Evolutionary conservation across 2,888 invertebrate species (phyloP).

Genomic region (Spilosoma lubricipeda): DNA sequence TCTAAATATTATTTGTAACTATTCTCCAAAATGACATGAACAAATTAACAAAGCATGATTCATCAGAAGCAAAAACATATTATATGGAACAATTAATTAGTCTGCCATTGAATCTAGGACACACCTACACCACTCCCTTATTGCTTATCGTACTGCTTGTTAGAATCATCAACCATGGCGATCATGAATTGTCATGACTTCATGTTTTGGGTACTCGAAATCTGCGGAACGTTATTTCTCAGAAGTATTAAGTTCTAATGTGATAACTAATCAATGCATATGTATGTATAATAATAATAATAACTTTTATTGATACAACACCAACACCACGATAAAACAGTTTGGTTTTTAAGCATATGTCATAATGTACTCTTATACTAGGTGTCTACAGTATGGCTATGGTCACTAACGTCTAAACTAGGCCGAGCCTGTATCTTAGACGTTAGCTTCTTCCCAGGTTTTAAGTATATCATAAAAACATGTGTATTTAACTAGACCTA

Average conservation of each 20-base stretch:
- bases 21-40: conserved; percentile 42
- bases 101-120: conserved; percentile 38
- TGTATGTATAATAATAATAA: no score
- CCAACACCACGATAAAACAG: no score
- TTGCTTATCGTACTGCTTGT: conserved; percentile 25
- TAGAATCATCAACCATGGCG: neutral
- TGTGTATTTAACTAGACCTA: no score
- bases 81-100: conserved; percentile 30
- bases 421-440: no score
- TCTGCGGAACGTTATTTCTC: neutral
- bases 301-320: no score
- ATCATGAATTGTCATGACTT: neutral
- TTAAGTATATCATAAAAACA: no score
- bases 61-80: conserved; percentile 29
- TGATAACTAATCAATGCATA: neutral
- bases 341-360: no score
- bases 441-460: no score
- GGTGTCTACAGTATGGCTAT: no score
- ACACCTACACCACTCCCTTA: conserved; percentile 41
- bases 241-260: neutral
- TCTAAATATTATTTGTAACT: conserved; percentile 35
- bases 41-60: conserved; percentile 48
- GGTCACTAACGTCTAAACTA: no score
- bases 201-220: neutral
- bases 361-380: no score